Conservation (phyloP, 2,113 vertebrate genomes). For the Hassar affinis region DNA sequence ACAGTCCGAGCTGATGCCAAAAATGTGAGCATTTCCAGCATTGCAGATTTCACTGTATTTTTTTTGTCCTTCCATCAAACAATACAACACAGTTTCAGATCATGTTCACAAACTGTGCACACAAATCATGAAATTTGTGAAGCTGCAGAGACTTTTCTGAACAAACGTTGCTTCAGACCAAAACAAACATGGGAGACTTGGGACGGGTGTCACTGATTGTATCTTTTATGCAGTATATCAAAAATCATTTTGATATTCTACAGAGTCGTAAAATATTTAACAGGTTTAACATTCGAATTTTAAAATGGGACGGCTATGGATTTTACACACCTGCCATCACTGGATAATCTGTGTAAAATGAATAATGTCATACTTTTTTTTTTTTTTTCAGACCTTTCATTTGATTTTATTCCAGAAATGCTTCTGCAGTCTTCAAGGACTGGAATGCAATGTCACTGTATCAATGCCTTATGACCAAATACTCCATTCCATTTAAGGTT, state of each 20-base stretch:
- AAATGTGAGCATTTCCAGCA: neutral
- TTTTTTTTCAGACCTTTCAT: neutral
- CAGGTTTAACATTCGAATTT: neutral
- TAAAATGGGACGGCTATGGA: neutral
- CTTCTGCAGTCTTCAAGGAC: neutral
- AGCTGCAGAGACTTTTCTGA: neutral
- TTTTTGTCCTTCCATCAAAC: neutral
- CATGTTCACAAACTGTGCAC: neutral
- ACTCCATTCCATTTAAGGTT: neutral
- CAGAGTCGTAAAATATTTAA: neutral
- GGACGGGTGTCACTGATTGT: neutral
- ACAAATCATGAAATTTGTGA: neutral
- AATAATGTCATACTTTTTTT: neutral
- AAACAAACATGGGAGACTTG: neutral
- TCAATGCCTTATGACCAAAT: too few species aligned
- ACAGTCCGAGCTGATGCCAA: neutral
- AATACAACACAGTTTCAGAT: constrained; percentile 1
- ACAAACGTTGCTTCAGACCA: neutral
- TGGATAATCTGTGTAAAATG: neutral
- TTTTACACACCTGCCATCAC: neutral
- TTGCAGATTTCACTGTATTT: neutral
- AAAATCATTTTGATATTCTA: neutral
- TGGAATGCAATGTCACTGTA: neutral
- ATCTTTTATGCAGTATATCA: neutral
- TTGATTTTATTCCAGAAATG: neutral